These are phyloP conservation scores for Leptinotarsa undecemlineata DNA, from an alignment of 1,140 invertebrate species.

Conservation along the genomic window DNA sequence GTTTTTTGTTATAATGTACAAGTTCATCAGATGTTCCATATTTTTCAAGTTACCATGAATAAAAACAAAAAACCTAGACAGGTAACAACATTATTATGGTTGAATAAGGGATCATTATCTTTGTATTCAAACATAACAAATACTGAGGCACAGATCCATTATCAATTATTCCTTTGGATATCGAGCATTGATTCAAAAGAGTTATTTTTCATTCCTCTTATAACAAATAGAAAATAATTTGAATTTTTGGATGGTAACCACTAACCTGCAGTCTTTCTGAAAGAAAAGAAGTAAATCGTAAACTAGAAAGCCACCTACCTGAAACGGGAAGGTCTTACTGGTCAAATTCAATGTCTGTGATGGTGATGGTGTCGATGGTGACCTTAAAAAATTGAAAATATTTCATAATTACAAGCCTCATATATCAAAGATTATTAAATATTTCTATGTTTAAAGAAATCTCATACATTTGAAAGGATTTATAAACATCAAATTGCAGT, in stretches of 20 bases:
- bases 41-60: no score
- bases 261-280: slow-evolving; percentile 50
- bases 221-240: neutral
- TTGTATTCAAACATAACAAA: no score
- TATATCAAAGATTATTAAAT: neutral
- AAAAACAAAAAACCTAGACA: no score
- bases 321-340: slow-evolving; percentile 46
- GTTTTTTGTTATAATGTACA: no score
- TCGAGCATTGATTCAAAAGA: neutral
- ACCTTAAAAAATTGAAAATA: slow-evolving; percentile 25
- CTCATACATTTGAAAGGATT: no score
- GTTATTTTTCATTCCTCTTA: neutral
- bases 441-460: no score
- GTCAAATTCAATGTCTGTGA: slow-evolving; percentile 34
- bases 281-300: slow-evolving; percentile 42
- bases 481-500: no score
- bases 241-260: slow-evolving; percentile 30
- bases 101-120: no score
- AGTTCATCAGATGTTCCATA: no score
- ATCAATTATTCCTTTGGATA: no score
- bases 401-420: neutral
- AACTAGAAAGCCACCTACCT: slow-evolving; percentile 52
- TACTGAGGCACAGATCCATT: no score
- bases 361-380: slow-evolving; percentile 42
- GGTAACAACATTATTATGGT: no score